Base-by-base conservation (phyloP, 1,140 invertebrate genomes). In the Listronotus oregonensis region DNA sequence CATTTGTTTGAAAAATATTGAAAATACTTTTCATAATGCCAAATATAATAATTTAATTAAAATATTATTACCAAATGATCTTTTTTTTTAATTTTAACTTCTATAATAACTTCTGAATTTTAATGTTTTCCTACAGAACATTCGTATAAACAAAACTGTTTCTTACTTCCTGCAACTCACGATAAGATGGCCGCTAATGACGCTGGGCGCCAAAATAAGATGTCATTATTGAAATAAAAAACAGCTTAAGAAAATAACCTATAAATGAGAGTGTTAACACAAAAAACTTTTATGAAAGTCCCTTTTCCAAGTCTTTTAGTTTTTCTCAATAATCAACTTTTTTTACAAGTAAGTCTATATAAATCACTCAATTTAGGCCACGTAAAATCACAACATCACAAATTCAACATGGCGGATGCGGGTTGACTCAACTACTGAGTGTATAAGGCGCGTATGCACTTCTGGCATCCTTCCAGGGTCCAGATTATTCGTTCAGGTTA, bases 381-480 rank as follows among this genome's bases (percentile, higher is more conserved):
- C 27, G 31, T 37, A 42, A 27, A 31, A 17, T 51, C 15, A 62
- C 31, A 18, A 61, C 11, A 32, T 51, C 34, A 62, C 46, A 51
- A 64, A 46, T 64, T 46, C 43, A 61, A 63, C 39, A 63, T 63
- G 60, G 60, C 60, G 49, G 49, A 40, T 43, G 6, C 39, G 14
- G 15, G 11, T 52, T 42, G 15, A 54, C 17, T 47, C 47, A 54
- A 15, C 43, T 52, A 63, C 44, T 61, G 47, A 61, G 46, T 27
- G 31, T 14, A 63, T 15, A 43, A 47, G 31, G 37, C 46, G 60
- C 43, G 39, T 37, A 43, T 32, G 43, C 43, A 56, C 11, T 34
- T 63, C 34, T 63, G 60, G 60, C 60, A 54, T 37, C 12, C 6
- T 42, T 63, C 60, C 60, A 63, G 60, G 32, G 47, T 51, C 47